Percentiles rank a stretch among this genome's conserved stretches.
Conservation (phyloP, 2,888 invertebrate species). For the Diloba caeruleocephala region DNA sequence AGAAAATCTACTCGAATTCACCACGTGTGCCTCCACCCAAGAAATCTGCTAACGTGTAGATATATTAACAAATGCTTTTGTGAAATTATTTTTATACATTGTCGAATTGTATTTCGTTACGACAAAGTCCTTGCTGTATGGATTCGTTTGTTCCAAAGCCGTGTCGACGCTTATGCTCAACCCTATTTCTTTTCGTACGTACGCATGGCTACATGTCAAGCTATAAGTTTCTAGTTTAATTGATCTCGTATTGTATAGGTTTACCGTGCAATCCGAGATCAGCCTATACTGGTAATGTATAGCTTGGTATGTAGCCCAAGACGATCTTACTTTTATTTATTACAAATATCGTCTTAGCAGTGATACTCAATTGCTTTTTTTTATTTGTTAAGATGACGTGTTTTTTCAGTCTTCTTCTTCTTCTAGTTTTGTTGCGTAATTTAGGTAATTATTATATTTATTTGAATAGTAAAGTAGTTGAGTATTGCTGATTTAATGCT, state of each 20-base stretch:
- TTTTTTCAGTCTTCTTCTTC: too few species aligned
- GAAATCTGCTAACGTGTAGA: conserved; percentile 73
- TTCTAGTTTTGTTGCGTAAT: too few species aligned
- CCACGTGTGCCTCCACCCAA: conserved; percentile 78
- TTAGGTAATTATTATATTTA: too few species aligned
- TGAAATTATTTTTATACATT: conserved; percentile 11
- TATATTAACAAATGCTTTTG: not conserved
- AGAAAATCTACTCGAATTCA: conserved; percentile 92
- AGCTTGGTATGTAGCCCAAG: too few species aligned
- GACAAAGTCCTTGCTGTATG: conserved; percentile 5
- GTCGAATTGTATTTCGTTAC: not conserved
- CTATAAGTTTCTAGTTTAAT: too few species aligned
- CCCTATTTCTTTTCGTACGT: conserved; percentile 2
- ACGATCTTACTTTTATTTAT: too few species aligned
- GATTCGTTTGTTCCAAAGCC: conserved; percentile 9
- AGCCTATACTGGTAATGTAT: not conserved
- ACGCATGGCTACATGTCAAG: not conserved
- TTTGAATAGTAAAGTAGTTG: too few species aligned
- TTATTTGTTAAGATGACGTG: too few species aligned
- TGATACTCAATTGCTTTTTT: too few species aligned
- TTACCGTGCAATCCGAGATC: too few species aligned
- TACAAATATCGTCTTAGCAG: too few species aligned
- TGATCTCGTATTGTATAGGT: too few species aligned
- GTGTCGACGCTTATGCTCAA: conserved; percentile 6
- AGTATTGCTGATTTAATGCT: not conserved